Conservation (phyloP, 2,797 vertebrate species). For the Gambusia yucatana region DNA sequence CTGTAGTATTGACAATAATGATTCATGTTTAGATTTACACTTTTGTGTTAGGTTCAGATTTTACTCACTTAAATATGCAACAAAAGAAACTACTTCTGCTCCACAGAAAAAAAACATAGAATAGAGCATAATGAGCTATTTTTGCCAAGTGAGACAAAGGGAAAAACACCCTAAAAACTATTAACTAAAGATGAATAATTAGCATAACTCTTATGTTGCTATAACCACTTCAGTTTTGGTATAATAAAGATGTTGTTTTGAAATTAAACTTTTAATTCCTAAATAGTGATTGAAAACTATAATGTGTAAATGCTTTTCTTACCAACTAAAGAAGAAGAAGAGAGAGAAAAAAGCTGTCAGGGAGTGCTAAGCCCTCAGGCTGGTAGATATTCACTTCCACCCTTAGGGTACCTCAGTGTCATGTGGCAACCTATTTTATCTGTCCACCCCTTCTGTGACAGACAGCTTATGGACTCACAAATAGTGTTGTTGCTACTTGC, state of each 20-base stretch:
- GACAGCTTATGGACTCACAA: conserved; percentile 36
- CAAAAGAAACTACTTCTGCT: background rate
- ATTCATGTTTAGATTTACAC: background rate
- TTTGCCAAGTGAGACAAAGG: background rate
- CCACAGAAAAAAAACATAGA: background rate
- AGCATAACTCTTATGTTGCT: background rate
- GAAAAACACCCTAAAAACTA: background rate
- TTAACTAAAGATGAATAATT: background rate
- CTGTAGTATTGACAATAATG: background rate
- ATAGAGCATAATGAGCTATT: background rate
- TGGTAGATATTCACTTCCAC: conserved; percentile 51
- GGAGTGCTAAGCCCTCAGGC: conserved; percentile 54
- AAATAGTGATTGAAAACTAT: conserved; percentile 41
- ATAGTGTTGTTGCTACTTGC: conserved; percentile 38
- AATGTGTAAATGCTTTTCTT: background rate
- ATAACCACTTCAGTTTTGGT: conserved; percentile 9
- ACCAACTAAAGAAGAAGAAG: conserved; percentile 6
- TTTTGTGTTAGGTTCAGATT: background rate
- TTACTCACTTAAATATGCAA: background rate
- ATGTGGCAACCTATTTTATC: conserved; percentile 41
- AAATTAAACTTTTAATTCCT: conserved; percentile 49
- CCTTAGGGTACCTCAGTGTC: conserved; percentile 47
- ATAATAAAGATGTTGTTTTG: conserved; percentile 34
- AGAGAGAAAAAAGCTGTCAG: conserved; percentile 40
- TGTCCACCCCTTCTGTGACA: conserved; percentile 25